Base-by-base conservation (phyloP, 1,140 invertebrate species). In the Drosophila prosaltans region DNA sequence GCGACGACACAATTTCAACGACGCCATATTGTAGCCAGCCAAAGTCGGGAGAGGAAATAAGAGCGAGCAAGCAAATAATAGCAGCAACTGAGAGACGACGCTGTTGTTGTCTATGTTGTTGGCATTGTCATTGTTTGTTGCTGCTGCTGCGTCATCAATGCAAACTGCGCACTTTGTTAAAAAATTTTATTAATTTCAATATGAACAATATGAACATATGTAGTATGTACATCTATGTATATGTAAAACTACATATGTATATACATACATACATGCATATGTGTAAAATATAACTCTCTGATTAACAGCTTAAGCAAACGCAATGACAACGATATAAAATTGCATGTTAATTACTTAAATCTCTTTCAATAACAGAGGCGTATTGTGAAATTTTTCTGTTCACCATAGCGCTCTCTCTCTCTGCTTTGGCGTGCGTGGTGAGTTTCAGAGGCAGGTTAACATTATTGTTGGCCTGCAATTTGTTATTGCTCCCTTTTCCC, bases 131-230 rank as follows among this genome's bases (percentile, higher is more conserved):
- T 78, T 78, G 74, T 78, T 74, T 79, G 79, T 58, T 58, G 30
- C 16, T 58, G 30, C 63, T 85, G 81, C 82, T 88, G 84, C 84
- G 84, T 88, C 84, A 88, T 88, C 85, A 84, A 78, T 88, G 84
- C 84, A 75, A 88, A 88, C 84, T 88, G 84, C 84, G 84, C 84
- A 88, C 77, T 88, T 86, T 80, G 65, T 65, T 69, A 40, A 80
- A 78, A 74, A 71, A 72, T 54, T 74, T 40, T 82, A 76, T 73
- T 82, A 65, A 77, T 77, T 70, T 71, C 54, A 69, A 73, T 74
- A 72, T 71, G 60, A 82, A 64, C 43, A 45, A 36, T 28, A 45
- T 48, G 36, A 32, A 45, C 16, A 45, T 21, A 45, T 45, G 4
- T 6, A 43, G 1, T 64, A 9, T 10, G 6, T 36, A 58, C 40